Conservation (phyloP, 2,888 invertebrate species). For the Plagodis pulveraria region DNA sequence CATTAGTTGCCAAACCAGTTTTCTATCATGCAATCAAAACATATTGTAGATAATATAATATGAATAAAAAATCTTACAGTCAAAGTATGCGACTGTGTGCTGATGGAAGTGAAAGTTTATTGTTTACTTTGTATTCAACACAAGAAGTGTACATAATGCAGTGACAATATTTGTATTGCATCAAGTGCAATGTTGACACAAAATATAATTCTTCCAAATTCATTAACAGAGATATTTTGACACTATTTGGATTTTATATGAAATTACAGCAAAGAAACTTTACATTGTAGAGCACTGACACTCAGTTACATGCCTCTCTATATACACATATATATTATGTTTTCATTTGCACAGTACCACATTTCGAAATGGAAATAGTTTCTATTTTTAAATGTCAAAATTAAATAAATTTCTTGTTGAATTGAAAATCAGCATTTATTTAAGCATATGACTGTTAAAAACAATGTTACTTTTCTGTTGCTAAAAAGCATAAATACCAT, state of each 20-base stretch:
- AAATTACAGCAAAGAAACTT: neutral
- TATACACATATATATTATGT: no score
- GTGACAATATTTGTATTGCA: slow-evolving; percentile 20
- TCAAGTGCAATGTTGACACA: slow-evolving; percentile 14
- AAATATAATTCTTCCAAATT: slow-evolving; percentile 16
- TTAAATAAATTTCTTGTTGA: no score
- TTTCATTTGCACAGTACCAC: no score
- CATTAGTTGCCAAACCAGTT: slow-evolving; percentile 25
- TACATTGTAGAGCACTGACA: neutral
- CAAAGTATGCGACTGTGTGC: slow-evolving; percentile 18
- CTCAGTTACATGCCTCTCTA: no score
- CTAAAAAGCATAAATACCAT: no score
- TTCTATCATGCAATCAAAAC: slow-evolving; percentile 15
- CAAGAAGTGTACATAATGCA: slow-evolving; percentile 14
- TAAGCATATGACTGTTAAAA: no score
- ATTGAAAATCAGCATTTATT: no score
- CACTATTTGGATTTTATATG: neutral
- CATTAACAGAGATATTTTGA: slow-evolving; percentile 1
- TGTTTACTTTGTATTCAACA: slow-evolving; percentile 40
- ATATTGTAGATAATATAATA: slow-evolving; percentile 5
- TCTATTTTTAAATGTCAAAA: no score
- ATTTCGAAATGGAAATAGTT: no score
- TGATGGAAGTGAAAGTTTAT: slow-evolving; percentile 48
- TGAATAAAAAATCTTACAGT: neutral
- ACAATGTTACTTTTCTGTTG: no score